These are phyloP conservation scores for Colistium nudipinnis DNA, from an alignment of 2,113 vertebrate genomes.

Conservation along the genomic window DNA sequence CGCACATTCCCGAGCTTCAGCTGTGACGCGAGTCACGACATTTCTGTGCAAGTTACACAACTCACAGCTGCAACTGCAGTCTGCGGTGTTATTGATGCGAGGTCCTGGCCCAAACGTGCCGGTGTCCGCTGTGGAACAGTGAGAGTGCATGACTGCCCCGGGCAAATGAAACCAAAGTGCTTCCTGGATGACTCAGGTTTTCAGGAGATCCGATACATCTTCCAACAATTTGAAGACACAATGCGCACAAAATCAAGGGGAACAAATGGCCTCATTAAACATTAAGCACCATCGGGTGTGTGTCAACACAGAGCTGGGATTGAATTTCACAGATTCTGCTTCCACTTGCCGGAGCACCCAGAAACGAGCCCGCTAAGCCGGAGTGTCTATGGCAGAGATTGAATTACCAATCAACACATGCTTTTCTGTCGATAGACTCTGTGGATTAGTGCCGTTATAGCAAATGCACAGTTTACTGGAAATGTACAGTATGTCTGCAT, in stretches of 20 bases:
- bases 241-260: conserved; percentile 33
- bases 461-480: conserved; percentile 1
- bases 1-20: neutral
- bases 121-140: too few relatives aligned
- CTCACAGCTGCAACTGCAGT: conserved; percentile 1
- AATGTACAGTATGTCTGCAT: neutral
- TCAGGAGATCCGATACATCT: conserved; percentile 43
- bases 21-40: neutral
- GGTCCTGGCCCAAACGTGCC: too few relatives aligned
- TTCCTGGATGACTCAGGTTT: conserved; percentile 20
- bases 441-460: neutral
- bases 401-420: conserved; percentile 10
- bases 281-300: conserved; percentile 47
- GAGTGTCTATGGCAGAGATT: neutral
- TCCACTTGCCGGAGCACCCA: conserved; percentile 15
- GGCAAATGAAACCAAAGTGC: conserved; percentile 33
- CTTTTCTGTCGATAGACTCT: neutral
- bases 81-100: neutral
- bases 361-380: neutral
- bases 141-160: conserved; percentile 15
- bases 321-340: conserved; percentile 45
- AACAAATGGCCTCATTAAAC: conserved; percentile 72
- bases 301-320: conserved; percentile 39
- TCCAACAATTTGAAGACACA: conserved; percentile 38
- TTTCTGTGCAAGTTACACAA: neutral